Evolutionary conservation across 1,140 invertebrate species (phyloP).

Genomic region (Maniola jurtina): DNA sequence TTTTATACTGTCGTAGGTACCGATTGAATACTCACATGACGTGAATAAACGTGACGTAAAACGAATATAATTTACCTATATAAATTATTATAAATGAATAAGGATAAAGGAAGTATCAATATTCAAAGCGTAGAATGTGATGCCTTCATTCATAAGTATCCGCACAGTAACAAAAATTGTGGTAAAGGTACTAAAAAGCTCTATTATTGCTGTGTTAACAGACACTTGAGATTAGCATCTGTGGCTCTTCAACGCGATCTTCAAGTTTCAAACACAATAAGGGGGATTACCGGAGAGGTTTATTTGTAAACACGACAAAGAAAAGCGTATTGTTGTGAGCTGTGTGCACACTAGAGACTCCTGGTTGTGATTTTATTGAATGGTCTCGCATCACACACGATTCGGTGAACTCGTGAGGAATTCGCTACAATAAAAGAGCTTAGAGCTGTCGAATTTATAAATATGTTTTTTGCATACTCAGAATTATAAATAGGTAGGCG

Average conservation of each 20-base stretch:
- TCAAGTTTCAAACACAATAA: slow-evolving; percentile 67
- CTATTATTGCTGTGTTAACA: slow-evolving; percentile 74
- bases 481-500: slow-evolving; percentile 1
- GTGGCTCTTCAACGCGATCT: slow-evolving; percentile 61
- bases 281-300: slow-evolving; percentile 72
- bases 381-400: slow-evolving; percentile 59
- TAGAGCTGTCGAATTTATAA: slow-evolving; percentile 13
- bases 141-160: slow-evolving; percentile 54
- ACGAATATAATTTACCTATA: slow-evolving; percentile 17
- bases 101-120: slow-evolving; percentile 59
- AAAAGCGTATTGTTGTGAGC: slow-evolving; percentile 56
- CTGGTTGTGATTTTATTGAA: slow-evolving; percentile 68
- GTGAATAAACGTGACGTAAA: too few relatives aligned
- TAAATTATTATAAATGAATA: slow-evolving; percentile 25
- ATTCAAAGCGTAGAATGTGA: slow-evolving; percentile 56
- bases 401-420: slow-evolving; percentile 63
- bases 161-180: slow-evolving; percentile 40
- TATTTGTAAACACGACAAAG: slow-evolving; percentile 77
- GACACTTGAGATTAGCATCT: slow-evolving; percentile 79
- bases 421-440: slow-evolving; percentile 35
- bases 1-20: too few relatives aligned
- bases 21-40: too few relatives aligned
- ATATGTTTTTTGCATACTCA: slow-evolving; percentile 8
- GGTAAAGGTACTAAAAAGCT: slow-evolving; percentile 62
- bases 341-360: slow-evolving; percentile 42